Evolutionary conservation across 2,888 invertebrate species (phyloP).

Genomic region (Idaea aversata): DNA sequence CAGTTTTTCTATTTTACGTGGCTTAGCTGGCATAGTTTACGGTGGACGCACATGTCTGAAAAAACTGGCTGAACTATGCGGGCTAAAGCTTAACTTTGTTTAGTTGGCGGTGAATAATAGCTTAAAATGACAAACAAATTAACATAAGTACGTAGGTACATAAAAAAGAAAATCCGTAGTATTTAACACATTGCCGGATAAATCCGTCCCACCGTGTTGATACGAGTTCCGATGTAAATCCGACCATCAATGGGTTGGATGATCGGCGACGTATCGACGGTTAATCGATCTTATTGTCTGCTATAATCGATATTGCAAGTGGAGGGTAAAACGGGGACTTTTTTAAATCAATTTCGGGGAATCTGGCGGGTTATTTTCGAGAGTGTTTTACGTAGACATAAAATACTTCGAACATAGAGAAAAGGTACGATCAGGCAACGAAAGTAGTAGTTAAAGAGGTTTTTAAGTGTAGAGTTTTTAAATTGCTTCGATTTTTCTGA

Average conservation of each 20-base stretch:
- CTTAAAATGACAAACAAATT: no score
- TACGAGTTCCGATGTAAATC: not conserved
- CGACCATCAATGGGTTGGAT: not conserved
- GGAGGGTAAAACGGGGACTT: not conserved
- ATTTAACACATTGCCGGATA: not conserved
- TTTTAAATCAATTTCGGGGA: not conserved
- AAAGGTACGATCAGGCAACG: not conserved
- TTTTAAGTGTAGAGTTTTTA: no score
- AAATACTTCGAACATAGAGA: not conserved
- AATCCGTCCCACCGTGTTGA: not conserved
- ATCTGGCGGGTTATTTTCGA: not conserved
- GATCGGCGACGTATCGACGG: not conserved
- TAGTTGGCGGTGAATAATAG: no score
- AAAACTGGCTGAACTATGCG: no score
- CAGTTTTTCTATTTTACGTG: no score
- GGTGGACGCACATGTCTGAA: no score
- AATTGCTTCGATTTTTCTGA: no score
- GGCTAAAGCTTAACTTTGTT: no score
- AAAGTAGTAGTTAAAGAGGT: no score
- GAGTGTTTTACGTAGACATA: not conserved
- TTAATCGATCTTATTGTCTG: not conserved
- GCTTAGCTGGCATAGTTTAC: no score
- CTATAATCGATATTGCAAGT: not conserved
- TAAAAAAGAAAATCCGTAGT: not conserved
- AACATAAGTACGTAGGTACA: no score